Evolutionary conservation across 1,140 invertebrate genomes (phyloP), one percentile per base, ranked within the genome.

Genomic region (Drosophila burlai): DNA sequence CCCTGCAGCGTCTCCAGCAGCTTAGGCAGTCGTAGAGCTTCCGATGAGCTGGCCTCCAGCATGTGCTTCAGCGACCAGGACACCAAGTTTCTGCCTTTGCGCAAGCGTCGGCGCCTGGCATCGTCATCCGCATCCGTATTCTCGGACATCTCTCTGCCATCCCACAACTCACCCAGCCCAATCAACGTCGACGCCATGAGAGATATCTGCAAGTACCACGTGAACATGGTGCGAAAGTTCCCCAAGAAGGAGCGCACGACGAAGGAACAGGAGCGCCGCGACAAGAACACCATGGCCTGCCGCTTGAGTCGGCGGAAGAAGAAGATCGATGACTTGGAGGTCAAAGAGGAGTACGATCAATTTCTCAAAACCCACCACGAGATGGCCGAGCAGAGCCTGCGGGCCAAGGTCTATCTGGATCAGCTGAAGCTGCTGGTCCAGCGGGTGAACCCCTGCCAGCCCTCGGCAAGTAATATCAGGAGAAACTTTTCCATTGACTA

Each of bases 271-370:
- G 91, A 92, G 43, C 68, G 91, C 3, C 82, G 91, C 6, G 79
- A 92, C 57, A 92, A 92, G 55, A 92, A 92, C 62, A 92, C 91
- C 5, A 83, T 92, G 31, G 91, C 91, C 57, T 92, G 91, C 29
- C 81, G 91, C 26, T 84, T 90, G 72, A 92, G 91, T 31, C 80
- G 91, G 15, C 83, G 91, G 1, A 81, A 67, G 24, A 92, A 80
- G 61, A 92, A 92, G 58, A 60, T 92, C 50, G 89, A 92, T 29
- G 74, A 92, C 47, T 57, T 92, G 13, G 80, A 84, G 47, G 73
- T 83, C 26, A 90, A 92, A 24, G 84, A 90, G 31, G 82, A 92
- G 49, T 92, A 86, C 69, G 91, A 91, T 26, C 75, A 92, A 34
- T 81, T 80, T 21, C 61, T 62, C 7, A n/a, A n/a, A 1, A 50